These are phyloP conservation scores for Tromatobia lineatoria DNA, from an alignment of 2,888 invertebrate genomes.

Conservation along the genomic window DNA sequence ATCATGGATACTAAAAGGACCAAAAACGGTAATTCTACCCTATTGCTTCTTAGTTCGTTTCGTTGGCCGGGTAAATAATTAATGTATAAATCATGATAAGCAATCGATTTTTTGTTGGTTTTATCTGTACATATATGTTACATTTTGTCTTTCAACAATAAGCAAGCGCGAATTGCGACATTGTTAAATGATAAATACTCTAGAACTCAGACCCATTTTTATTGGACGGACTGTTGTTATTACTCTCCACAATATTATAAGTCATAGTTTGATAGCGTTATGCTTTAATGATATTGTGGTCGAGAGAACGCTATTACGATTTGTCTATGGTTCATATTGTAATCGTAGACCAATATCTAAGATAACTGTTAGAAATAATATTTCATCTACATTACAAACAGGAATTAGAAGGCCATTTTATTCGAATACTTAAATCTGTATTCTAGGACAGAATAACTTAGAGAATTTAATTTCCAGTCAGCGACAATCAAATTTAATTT, in stretches of 20 bases:
- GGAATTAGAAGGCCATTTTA: background rate
- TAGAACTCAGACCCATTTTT: background rate
- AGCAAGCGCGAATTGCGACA: background rate
- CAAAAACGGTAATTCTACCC: too few species aligned
- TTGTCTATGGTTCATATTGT: constrained; percentile 24
- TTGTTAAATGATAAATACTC: background rate
- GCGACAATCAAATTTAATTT: background rate
- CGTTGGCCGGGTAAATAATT: background rate
- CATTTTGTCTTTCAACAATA: background rate
- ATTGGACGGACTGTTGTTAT: background rate
- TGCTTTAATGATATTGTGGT: constrained; percentile 3
- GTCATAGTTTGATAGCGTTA: background rate
- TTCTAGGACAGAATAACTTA: background rate
- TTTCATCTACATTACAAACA: background rate
- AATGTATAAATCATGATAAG: background rate
- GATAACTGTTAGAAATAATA: background rate
- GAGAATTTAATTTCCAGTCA: background rate
- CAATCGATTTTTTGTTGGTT: background rate
- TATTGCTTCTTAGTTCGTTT: background rate
- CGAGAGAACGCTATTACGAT: constrained; percentile 5
- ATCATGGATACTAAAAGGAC: too few species aligned
- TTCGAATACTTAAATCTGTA: background rate
- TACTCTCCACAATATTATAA: background rate
- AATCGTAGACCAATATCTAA: constrained; percentile 19
- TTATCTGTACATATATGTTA: background rate